Evolutionary conservation across 1,140 invertebrate species (phyloP).

Genomic region (Campodea augens): DNA sequence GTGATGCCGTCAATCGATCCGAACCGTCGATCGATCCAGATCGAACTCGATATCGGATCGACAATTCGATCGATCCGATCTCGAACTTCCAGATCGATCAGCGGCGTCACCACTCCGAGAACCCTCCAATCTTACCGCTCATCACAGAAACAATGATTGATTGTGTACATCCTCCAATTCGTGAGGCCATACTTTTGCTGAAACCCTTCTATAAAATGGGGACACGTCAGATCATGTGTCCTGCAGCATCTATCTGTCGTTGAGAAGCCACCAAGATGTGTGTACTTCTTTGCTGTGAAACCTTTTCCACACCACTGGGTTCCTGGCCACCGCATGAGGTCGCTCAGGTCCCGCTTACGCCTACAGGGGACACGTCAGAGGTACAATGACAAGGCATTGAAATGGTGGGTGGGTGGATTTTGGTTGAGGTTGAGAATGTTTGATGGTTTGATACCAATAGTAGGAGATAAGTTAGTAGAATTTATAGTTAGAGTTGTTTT

Average conservation of each 20-base stretch:
- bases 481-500: too few relatives aligned
- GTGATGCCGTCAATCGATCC: too few relatives aligned
- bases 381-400: not conserved
- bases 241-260: slow-evolving; percentile 64
- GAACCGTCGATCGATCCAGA: too few relatives aligned
- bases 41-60: too few relatives aligned
- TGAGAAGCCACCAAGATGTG: slow-evolving; percentile 52
- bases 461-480: not conserved
- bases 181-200: slow-evolving; percentile 55
- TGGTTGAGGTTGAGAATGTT: too few relatives aligned
- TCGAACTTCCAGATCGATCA: too few relatives aligned
- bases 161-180: slow-evolving; percentile 64
- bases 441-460: not conserved
- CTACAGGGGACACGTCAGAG: slow-evolving; percentile 14
- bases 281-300: slow-evolving; percentile 46
- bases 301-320: slow-evolving; percentile 79
- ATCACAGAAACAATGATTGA: slow-evolving; percentile 75
- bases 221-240: slow-evolving; percentile 59
- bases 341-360: slow-evolving; percentile 32
- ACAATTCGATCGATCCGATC: too few relatives aligned
- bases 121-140: slow-evolving; percentile 39
- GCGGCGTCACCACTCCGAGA: too few relatives aligned
- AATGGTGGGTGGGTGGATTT: not conserved
- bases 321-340: slow-evolving; percentile 49
- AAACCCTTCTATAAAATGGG: slow-evolving; percentile 54